These are phyloP conservation scores for Caenorhabditis doughertyi DNA, from an alignment of 2,888 invertebrate genomes.

Conservation along the genomic window DNA sequence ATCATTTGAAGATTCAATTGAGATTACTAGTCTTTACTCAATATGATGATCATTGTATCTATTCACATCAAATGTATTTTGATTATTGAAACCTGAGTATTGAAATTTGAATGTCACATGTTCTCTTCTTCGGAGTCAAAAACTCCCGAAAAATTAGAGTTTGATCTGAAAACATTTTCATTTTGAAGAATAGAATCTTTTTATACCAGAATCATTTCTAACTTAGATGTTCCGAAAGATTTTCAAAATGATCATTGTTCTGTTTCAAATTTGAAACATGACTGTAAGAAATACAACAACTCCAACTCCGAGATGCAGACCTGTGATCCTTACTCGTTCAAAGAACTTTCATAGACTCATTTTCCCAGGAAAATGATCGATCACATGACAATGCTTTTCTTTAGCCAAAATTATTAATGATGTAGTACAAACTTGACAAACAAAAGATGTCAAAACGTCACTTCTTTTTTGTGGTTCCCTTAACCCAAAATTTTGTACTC, in stretches of 20 bases:
- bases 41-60: slow-evolving; percentile 35
- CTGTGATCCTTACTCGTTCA: not conserved
- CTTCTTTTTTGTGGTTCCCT: not conserved
- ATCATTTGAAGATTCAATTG: not conserved
- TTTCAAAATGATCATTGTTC: no score
- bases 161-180: no score
- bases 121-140: no score
- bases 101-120: slow-evolving; percentile 21
- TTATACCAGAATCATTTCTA: no score
- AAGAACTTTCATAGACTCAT: slow-evolving; percentile 7
- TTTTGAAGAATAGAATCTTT: no score
- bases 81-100: slow-evolving; percentile 52
- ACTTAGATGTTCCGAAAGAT: no score
- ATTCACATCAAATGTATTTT: slow-evolving; percentile 36
- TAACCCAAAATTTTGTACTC: slow-evolving; percentile 13
- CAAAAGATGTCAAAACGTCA: slow-evolving; percentile 13
- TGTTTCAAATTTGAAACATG: no score
- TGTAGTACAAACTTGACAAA: slow-evolving; percentile 16
- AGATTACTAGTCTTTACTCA: slow-evolving; percentile 1
- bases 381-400: slow-evolving; percentile 15
- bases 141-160: no score
- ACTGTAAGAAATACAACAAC: no score
- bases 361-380: not conserved
- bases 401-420: slow-evolving; percentile 24
- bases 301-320: no score